phyloP scores from a whole-genome alignment of 2,113 vertebrate species.

The Onychorhynchus coronatus region DNA sequence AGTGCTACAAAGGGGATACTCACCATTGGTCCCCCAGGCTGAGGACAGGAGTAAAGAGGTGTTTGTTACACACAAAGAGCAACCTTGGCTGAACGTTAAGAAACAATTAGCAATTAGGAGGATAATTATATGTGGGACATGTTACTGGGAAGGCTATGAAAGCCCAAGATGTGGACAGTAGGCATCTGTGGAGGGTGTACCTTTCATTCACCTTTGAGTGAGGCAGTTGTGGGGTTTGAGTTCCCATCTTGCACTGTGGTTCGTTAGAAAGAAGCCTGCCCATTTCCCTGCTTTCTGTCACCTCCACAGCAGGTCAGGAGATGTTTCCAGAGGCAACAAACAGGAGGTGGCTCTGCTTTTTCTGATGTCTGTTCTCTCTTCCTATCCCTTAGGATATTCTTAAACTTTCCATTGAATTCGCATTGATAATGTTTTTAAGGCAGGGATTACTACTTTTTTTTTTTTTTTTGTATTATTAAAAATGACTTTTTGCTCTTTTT shows the following conservation, averaged over 20 bases:
- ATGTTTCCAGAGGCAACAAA: background rate
- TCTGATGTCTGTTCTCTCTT: background rate
- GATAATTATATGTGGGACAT: background rate
- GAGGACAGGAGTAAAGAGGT: background rate
- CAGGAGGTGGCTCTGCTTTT: background rate
- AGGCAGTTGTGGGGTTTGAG: background rate
- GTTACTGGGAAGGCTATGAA: background rate
- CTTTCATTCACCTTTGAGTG: background rate
- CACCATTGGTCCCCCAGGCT: background rate
- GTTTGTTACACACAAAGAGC: background rate
- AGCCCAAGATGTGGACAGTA: background rate
- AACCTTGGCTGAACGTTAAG: background rate
- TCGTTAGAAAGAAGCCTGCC: background rate
- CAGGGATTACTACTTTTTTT: background rate
- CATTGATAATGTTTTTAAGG: background rate
- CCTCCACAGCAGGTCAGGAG: background rate
- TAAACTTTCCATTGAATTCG: background rate
- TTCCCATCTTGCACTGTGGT: background rate
- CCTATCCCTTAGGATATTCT: background rate
- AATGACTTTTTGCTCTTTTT: background rate
- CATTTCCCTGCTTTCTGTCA: background rate
- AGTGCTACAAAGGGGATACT: background rate
- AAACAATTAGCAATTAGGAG: background rate
- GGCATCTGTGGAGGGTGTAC: background rate
- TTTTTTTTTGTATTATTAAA: background rate